Evolutionary conservation across 2,888 invertebrate species (phyloP).

Genomic region (Sphinx pinastri): DNA sequence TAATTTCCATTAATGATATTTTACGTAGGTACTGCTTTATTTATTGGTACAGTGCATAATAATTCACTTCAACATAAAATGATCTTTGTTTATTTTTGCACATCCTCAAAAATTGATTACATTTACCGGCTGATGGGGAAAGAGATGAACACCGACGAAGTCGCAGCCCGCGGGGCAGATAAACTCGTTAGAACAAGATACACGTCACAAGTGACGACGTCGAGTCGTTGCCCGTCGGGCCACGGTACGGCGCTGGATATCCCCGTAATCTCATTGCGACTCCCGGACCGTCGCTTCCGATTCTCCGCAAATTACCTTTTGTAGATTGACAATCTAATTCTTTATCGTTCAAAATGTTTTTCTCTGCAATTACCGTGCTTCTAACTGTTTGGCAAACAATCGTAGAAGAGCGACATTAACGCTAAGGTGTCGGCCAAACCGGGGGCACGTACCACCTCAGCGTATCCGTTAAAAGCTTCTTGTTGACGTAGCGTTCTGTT

Average conservation of each 20-base stretch:
- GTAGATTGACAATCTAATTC: slow-evolving; percentile 78
- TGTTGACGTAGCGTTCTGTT: slow-evolving; percentile 82
- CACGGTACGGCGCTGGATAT: slow-evolving; percentile 67
- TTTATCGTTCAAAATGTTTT: slow-evolving; percentile 65
- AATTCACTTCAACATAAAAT: not conserved
- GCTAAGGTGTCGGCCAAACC: slow-evolving; percentile 57
- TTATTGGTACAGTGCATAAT: too few relatives aligned
- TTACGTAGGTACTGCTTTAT: too few relatives aligned
- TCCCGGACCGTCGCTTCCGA: slow-evolving; percentile 73
- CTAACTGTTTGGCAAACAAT: slow-evolving; percentile 59
- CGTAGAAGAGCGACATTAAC: slow-evolving; percentile 51
- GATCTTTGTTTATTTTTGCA: not conserved
- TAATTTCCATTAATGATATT: too few relatives aligned
- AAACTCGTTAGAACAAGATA: slow-evolving; percentile 81
- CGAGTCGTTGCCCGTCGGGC: slow-evolving; percentile 39
- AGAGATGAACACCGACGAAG: slow-evolving; percentile 68
- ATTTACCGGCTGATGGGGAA: slow-evolving; percentile 68
- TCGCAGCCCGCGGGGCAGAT: slow-evolving; percentile 80
- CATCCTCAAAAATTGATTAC: slow-evolving; percentile 58
- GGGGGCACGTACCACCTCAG: slow-evolving; percentile 68
- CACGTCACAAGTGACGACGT: slow-evolving; percentile 50
- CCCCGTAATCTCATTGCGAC: slow-evolving; percentile 78
- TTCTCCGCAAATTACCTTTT: slow-evolving; percentile 76
- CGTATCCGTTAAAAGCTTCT: slow-evolving; percentile 78
- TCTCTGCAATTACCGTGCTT: slow-evolving; percentile 55